phyloP scores from a whole-genome alignment of 2,888 invertebrate species.

The Diarsia rubi region DNA sequence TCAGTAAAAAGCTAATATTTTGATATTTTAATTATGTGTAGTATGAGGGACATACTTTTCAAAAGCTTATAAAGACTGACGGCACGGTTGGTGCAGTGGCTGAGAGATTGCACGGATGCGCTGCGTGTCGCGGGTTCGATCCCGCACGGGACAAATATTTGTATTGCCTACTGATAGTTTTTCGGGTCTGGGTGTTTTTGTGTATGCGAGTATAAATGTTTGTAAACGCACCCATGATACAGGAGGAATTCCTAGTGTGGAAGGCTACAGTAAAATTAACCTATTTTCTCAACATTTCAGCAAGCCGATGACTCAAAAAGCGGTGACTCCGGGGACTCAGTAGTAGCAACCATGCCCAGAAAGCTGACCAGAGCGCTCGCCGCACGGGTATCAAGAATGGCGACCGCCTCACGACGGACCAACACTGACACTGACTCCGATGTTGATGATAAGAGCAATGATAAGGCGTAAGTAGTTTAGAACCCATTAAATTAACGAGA shows the following conservation, averaged over 20 bases:
- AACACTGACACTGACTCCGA: constrained; percentile 93
- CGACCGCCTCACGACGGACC: constrained; percentile 88
- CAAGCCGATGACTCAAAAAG: constrained; percentile 75
- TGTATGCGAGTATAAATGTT: too few species aligned
- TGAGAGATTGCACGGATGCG: too few species aligned
- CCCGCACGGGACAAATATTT: too few species aligned
- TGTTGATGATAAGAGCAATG: constrained; percentile 87
- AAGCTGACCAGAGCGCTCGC: constrained; percentile 94
- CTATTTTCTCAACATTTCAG: constrained; percentile 59
- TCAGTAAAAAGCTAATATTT: too few species aligned
- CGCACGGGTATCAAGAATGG: constrained; percentile 92
- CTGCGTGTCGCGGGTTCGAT: too few species aligned
- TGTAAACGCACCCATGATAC: too few species aligned
- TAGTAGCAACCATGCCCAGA: constrained; percentile 85
- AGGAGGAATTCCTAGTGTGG: too few species aligned
- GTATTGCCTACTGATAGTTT: too few species aligned
- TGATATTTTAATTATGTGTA: too few species aligned
- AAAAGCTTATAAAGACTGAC: background rate
- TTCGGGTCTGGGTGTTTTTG: too few species aligned
- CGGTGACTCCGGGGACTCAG: constrained; percentile 79
- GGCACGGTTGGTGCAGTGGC: too few species aligned
- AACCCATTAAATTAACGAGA: background rate
- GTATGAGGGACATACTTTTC: background rate
- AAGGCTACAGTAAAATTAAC: background rate
- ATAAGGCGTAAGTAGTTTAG: constrained; percentile 75